Base-by-base conservation (phyloP, 2,888 invertebrate genomes). In the Zele albiditarsus region DNA sequence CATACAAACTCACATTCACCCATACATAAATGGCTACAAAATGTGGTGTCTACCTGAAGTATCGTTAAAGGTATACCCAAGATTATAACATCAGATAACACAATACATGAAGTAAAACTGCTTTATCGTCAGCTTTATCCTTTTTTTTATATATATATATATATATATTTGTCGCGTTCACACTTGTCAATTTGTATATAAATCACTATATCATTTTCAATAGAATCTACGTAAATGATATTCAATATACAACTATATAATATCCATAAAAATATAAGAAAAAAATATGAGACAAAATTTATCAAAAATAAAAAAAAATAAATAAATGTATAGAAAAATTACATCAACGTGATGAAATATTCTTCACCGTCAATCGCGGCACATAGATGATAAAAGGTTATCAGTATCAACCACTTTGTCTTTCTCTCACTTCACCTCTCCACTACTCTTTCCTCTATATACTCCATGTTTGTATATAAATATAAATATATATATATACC, bases 11-110 rank as follows among this genome's bases (percentile, higher is more conserved):
- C 27, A 63, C 23, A 53, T 31, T 5, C n/a, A 66, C 10, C 25
- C 14, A 38, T n/a, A 25, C 10, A 23, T 70, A 16, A 33, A 25
- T 33, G 23, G 12, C 25, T 25, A 25, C 66, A 27, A 31, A 60
- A 60, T 27, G 20, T 49, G 16, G 25, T 10, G 27, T 73, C 68
- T 53, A 53, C 49, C 28, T 68, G 53, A 68, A 53, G 28, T 68
- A 68, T 68, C 53, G 73, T 70, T 70, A 60, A 71, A 78, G 80
- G 77, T 77, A n/a, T n/a, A 77, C 74, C 71, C 77, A 14, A 75
- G 75, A 81, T 81, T 74, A 84, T 85, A 83, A 82, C 81, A 73
- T 74, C 76, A 79, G 85, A 84, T 84, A 82, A 85, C 81, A 81
- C 82, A 76, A 76, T 80, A 79, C 84, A 83, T 71, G 80, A 80